phyloP scores from a whole-genome alignment of 2,113 vertebrate species.

The Hydrochoerus hydrochaeris region DNA sequence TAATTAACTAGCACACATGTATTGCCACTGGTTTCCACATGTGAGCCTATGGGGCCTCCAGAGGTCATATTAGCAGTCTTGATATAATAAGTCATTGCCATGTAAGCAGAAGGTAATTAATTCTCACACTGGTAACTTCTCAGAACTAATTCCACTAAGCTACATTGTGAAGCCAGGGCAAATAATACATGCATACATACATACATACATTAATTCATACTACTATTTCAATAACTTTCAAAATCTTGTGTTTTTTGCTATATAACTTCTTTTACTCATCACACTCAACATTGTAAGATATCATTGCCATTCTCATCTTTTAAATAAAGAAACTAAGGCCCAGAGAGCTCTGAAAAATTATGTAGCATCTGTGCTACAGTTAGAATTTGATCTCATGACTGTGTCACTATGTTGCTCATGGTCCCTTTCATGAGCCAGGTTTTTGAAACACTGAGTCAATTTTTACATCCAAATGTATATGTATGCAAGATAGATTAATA shows the following conservation, averaged over 20 bases:
- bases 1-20: neutral
- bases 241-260: neutral
- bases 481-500: too few species aligned
- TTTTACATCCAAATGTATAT: neutral
- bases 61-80: neutral
- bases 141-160: constrained; percentile 4
- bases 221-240: neutral
- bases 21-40: neutral
- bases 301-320: neutral
- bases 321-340: neutral
- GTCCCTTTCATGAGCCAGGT: neutral
- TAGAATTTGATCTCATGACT: neutral
- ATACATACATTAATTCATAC: neutral
- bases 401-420: neutral
- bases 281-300: neutral
- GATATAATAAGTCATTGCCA: neutral
- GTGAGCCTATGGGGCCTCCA: neutral
- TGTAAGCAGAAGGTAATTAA: neutral
- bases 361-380: neutral
- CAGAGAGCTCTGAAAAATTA: neutral
- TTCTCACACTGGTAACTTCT: neutral
- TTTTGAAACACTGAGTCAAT: neutral
- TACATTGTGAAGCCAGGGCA: neutral
- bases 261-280: neutral
- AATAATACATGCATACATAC: neutral